Evolutionary conservation across 2,888 invertebrate genomes (phyloP).

Genomic region (Exephanes ischioxanthus): DNA sequence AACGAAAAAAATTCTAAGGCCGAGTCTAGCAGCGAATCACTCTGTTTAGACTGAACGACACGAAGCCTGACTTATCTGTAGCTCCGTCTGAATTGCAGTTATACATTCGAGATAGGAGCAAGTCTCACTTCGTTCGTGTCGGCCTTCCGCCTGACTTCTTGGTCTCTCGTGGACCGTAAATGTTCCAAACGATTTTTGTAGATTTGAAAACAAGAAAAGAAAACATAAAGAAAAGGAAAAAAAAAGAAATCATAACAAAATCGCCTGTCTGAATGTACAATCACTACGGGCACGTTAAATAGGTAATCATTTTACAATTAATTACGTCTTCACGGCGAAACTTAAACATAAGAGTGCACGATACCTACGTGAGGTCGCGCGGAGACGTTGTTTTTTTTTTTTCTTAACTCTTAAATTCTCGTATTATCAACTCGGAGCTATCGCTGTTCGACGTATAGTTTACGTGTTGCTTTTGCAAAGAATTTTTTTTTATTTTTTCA

Average conservation of each 20-base stretch:
- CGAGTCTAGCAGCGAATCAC: conserved; percentile 56
- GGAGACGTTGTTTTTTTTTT: conserved; percentile 34
- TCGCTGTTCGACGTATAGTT: conserved; percentile 7
- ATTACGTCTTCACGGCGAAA: conserved; percentile 75
- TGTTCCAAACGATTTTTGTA: conserved; percentile 59
- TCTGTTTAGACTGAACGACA: conserved; percentile 64
- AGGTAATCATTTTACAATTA: conserved; percentile 77
- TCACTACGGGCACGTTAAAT: conserved; percentile 72
- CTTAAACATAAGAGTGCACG: conserved; percentile 81
- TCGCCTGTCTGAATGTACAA: conserved; percentile 73
- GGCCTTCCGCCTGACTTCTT: conserved; percentile 54
- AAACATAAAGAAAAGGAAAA: conserved; percentile 20
- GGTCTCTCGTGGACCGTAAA: conserved; percentile 47
- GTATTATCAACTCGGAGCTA: conserved; percentile 26
- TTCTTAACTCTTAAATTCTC: conserved; percentile 36
- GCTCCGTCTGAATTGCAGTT: conserved; percentile 55
- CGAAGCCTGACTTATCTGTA: conserved; percentile 63
- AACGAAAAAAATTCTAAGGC: conserved; percentile 33
- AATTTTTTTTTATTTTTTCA: neutral
- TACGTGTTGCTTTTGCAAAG: conserved; percentile 24
- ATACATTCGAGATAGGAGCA: conserved; percentile 47
- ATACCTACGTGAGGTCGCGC: conserved; percentile 68
- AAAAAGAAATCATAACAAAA: conserved; percentile 54
- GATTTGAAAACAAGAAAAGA: conserved; percentile 44
- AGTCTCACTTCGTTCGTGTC: conserved; percentile 47